These are phyloP conservation scores for Agrotis ipsilon DNA, from an alignment of 2,888 invertebrate genomes.

Conservation along the genomic window DNA sequence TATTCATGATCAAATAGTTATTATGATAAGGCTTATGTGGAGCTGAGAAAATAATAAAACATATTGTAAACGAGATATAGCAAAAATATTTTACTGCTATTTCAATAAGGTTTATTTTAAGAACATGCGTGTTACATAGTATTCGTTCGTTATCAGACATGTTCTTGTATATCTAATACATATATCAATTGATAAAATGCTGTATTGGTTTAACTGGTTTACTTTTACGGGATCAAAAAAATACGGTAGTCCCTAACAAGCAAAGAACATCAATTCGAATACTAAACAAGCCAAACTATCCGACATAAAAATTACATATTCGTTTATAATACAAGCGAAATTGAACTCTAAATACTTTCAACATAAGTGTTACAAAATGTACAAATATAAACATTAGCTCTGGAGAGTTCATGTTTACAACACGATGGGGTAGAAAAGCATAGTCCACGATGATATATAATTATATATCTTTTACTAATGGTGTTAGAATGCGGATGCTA, in stretches of 20 bases:
- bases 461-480: constrained; percentile 23
- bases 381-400: constrained; percentile 68
- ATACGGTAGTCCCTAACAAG: background rate
- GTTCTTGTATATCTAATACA: background rate
- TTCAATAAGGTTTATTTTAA: constrained; percentile 31
- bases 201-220: too few species aligned
- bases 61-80: constrained; percentile 7
- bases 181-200: constrained; percentile 8
- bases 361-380: constrained; percentile 70
- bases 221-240: too few species aligned
- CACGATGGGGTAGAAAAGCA: constrained; percentile 62
- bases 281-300: constrained; percentile 18
- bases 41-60: constrained; percentile 24
- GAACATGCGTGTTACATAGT: constrained; percentile 9
- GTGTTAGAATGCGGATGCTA: constrained; percentile 39
- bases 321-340: constrained; percentile 48
- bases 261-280: constrained; percentile 23
- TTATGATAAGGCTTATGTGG: constrained; percentile 47
- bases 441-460: constrained; percentile 30
- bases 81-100: constrained; percentile 24
- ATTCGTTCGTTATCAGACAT: background rate
- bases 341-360: constrained; percentile 51
- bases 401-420: constrained; percentile 42
- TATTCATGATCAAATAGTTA: constrained; percentile 53
- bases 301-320: constrained; percentile 14